Percentiles rank a stretch among this genome's conserved stretches.
phyloP scores from a whole-genome alignment of 2,888 invertebrate genomes.

The Dioctria linearis region DNA sequence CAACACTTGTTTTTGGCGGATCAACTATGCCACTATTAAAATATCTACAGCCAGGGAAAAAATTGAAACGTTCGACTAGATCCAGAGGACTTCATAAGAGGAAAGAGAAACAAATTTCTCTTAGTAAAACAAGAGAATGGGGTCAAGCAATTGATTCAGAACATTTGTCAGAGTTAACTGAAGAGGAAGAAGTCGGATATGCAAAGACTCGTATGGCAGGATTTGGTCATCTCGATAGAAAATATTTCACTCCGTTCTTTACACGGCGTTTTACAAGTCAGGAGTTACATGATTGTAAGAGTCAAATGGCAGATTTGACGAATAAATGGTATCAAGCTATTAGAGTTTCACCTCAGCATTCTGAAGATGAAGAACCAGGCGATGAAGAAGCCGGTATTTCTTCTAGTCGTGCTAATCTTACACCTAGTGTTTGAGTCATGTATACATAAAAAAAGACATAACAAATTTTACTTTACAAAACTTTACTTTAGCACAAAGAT shows the following conservation, averaged over 20 bases:
- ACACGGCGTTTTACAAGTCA: conserved; percentile 96
- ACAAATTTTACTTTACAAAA: background rate
- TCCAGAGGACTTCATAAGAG: conserved; percentile 72
- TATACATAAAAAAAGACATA: background rate
- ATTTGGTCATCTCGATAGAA: conserved; percentile 92
- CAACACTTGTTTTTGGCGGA: conserved; percentile 95
- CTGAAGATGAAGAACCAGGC: conserved; percentile 79
- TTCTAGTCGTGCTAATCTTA: conserved; percentile 27
- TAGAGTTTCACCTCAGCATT: conserved; percentile 88
- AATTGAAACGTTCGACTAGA: conserved; percentile 64
- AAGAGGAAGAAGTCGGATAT: conserved; percentile 90
- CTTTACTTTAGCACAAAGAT: background rate
- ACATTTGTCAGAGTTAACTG: conserved; percentile 92
- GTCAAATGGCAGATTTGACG: conserved; percentile 96
- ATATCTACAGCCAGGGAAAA: conserved; percentile 78
- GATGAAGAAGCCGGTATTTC: conserved; percentile 42
- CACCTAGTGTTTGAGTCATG: conserved; percentile 1
- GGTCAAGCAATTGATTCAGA: conserved; percentile 95
- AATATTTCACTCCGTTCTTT: conserved; percentile 96
- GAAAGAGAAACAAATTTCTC: conserved; percentile 85
- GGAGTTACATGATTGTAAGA: conserved; percentile 96
- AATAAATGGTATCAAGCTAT: conserved; percentile 99
- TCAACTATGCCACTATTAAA: conserved; percentile 98
- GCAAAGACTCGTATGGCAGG: conserved; percentile 86
- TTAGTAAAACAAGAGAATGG: conserved; percentile 99